Base-by-base conservation (phyloP, 2,888 invertebrate species). In the Rhogogaster chlorosoma region DNA sequence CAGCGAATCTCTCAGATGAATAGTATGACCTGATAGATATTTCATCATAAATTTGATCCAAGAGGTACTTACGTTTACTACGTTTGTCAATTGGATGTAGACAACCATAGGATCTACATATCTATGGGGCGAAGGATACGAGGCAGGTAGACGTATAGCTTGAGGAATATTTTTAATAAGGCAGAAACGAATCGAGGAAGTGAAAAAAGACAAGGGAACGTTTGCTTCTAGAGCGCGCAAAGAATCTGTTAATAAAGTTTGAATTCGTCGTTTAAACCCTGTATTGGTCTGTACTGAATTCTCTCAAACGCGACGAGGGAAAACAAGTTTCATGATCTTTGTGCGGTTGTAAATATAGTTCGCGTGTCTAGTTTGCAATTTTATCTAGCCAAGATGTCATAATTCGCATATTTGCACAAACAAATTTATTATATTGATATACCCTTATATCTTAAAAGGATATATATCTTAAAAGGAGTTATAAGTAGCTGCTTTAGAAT, bases 171-270 rank as follows among this genome's bases (percentile, higher is more conserved):
- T 67, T 67, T 26, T 67, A 67, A 67, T 67, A 32, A 32, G 67
- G 15, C 12, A 67, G 26, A 18, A 67, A 67, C 38, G 71, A 73
- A 22, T 73, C n/a, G 71, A 73, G 32, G 26, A 9, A 53, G n/a
- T 38, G 26, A 49, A 26, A 18, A 42, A 26, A 18, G 26, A 38
- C 1, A 26, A 5, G 26, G 15, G 12, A 10, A 75, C n/a, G n/a
- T 15, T 42, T 45, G 7, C 75, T 29, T 73, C 26, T 5, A 15
- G 32, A 77, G 18, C 77, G 53, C 49, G 77, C 77, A 49, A 75
- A 77, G 77, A 77, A 77, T 77, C 77, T 77, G 49, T 53, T 77
- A 49, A 77, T 77, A 77, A 49, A 57, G 61, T 61, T 80, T 57
- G n/a, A 36, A 61, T 61, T 38, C n/a, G 22, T 80, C 61, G 32